Conservation (phyloP, 2,797 vertebrate genomes). For the Coregonus ussuriensis region DNA sequence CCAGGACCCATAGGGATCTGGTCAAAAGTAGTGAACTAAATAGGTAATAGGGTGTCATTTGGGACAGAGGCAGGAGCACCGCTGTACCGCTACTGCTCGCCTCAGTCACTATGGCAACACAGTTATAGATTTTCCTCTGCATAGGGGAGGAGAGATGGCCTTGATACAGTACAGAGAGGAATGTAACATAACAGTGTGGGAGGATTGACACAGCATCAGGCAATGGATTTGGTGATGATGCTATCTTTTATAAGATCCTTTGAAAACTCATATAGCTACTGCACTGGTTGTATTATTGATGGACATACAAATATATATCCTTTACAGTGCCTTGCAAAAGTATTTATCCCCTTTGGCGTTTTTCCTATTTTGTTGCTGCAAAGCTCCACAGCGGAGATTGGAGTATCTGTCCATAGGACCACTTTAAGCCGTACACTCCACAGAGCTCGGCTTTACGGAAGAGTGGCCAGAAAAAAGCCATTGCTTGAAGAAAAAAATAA, state of each 20-base stretch:
- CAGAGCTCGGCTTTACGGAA: too few species aligned
- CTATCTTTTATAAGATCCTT: background rate
- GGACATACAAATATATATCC: background rate
- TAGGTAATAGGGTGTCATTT: background rate
- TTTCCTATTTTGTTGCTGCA: too few species aligned
- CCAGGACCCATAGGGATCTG: too few species aligned
- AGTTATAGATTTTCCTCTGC: slow-evolving; percentile 1
- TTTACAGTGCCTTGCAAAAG: too few species aligned
- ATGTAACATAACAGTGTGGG: background rate
- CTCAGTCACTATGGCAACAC: slow-evolving; percentile 30
- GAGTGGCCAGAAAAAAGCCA: too few species aligned
- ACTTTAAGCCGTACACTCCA: too few species aligned
- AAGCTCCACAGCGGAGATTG: too few species aligned
- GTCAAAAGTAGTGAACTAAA: background rate
- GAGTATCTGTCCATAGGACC: too few species aligned
- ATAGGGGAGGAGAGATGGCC: slow-evolving; percentile 3
- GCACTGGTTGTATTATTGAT: background rate
- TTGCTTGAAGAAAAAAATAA: too few species aligned
- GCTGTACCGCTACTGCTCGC: background rate
- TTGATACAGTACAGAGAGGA: background rate
- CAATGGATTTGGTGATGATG: background rate
- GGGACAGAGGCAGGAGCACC: background rate
- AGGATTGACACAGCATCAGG: background rate
- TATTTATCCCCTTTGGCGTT: too few species aligned
- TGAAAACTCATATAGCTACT: slow-evolving; percentile 1